A percentile compares a stretch with the other conserved stretches of the same genome.
Conservation (phyloP, 2,797 vertebrate species). For the Rhyacichthys aspro region DNA sequence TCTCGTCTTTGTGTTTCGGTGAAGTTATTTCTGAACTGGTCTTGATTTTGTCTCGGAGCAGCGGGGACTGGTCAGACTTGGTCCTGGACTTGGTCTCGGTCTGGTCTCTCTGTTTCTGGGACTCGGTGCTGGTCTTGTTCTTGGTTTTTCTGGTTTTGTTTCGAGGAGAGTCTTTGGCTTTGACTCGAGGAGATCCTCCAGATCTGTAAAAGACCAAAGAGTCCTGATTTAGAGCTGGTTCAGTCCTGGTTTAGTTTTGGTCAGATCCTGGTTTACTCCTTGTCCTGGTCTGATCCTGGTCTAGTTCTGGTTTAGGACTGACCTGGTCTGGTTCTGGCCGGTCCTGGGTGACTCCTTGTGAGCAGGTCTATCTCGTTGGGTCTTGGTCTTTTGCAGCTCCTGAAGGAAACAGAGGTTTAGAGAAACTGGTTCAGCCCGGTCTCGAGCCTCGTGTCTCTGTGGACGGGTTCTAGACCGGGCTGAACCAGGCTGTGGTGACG, state of each 20-base stretch:
- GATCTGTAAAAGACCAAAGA: constrained; percentile 64
- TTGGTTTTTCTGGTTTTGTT: constrained; percentile 70
- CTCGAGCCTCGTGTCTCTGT: too few relatives aligned
- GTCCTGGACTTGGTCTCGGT: background rate
- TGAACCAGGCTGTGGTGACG: background rate
- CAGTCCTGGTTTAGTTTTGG: background rate
- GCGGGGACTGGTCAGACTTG: background rate
- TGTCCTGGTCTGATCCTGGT: constrained; percentile 3
- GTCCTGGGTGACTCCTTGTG: constrained; percentile 72
- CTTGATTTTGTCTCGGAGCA: background rate
- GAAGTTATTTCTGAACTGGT: background rate
- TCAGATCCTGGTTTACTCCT: constrained; percentile 45
- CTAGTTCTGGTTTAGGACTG: background rate
- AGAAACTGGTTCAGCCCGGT: constrained; percentile 24
- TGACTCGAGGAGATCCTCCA: constrained; percentile 68
- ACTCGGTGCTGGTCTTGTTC: constrained; percentile 56
- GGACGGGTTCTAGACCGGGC: too few relatives aligned
- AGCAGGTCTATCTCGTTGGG: constrained; percentile 58
- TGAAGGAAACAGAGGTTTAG: constrained; percentile 29
- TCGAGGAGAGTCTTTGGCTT: constrained; percentile 71
- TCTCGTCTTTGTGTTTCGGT: background rate
- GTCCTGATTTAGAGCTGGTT: background rate
- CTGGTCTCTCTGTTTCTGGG: constrained; percentile 57
- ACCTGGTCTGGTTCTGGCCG: constrained; percentile 63
- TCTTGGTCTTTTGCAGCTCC: constrained; percentile 69